phyloP scores from a whole-genome alignment of 1,140 invertebrate species.

The Akabosia matsudoensis region DNA sequence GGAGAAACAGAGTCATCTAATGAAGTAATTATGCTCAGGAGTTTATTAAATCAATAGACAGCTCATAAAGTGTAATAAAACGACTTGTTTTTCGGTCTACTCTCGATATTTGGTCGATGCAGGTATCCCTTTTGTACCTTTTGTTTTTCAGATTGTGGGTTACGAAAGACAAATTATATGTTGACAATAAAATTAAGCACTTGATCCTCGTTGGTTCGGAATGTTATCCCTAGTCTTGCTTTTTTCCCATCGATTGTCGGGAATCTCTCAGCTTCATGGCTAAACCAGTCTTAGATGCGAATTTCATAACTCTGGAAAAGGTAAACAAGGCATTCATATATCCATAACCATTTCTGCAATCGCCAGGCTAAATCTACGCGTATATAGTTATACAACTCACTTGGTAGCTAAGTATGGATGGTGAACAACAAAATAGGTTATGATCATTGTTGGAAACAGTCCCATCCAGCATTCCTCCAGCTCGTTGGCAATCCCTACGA shows the following conservation, averaged over 20 bases:
- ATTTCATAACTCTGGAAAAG: conserved; percentile 19
- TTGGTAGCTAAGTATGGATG: conserved; percentile 60
- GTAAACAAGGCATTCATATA: too few species aligned
- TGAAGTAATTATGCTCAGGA: too few species aligned
- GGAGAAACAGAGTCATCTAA: too few species aligned
- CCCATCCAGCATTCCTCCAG: conserved; percentile 73
- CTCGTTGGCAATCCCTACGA: conserved; percentile 72
- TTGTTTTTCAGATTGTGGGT: too few species aligned
- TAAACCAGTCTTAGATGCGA: conserved; percentile 10
- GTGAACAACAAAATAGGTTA: conserved; percentile 64
- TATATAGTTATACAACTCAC: conserved; percentile 53
- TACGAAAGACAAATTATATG: too few species aligned
- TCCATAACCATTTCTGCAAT: too few species aligned
- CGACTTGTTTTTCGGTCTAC: too few species aligned
- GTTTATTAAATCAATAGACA: too few species aligned
- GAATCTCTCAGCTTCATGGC: conserved; percentile 36
- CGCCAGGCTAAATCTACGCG: not conserved
- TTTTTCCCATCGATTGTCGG: conserved; percentile 35
- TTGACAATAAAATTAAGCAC: not conserved
- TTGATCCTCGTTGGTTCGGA: not conserved
- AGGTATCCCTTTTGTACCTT: too few species aligned
- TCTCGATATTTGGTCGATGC: too few species aligned
- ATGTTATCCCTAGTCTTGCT: not conserved
- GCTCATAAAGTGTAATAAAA: too few species aligned
- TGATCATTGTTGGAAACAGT: conserved; percentile 60